Conservation (phyloP, 2,113 vertebrate species). For the Coptodon bakossiorum region DNA sequence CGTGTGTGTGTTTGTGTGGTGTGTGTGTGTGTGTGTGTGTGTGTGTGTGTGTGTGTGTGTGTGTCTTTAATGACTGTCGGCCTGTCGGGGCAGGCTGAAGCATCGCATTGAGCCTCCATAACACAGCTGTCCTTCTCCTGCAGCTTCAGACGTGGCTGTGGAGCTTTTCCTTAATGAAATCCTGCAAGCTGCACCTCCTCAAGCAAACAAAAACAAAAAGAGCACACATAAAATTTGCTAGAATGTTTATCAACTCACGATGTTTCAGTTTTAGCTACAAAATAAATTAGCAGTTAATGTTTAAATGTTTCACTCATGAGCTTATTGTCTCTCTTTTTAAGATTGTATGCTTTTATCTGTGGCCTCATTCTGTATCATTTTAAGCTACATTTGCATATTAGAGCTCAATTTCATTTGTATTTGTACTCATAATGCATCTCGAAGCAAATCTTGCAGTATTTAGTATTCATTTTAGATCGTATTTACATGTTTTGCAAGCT, state of each 20-base stretch:
- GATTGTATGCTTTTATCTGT: not conserved
- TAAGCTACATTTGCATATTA: not conserved
- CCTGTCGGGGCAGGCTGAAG: slow-evolving; percentile 40
- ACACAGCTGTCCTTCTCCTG: slow-evolving; percentile 16
- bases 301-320: not conserved
- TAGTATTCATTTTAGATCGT: not conserved
- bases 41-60: not conserved
- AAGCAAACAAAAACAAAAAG: not conserved
- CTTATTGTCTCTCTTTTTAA: not conserved
- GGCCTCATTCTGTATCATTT: not conserved
- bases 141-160: not conserved
- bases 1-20: not conserved
- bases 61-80: not conserved
- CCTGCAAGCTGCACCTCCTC: not conserved
- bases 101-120: slow-evolving; percentile 8
- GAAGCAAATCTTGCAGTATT: not conserved
- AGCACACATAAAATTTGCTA: not conserved
- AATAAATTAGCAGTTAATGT: not conserved
- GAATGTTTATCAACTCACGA: not conserved
- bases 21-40: fast-evolving
- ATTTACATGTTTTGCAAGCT: not conserved
- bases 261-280: not conserved
- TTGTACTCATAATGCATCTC: not conserved
- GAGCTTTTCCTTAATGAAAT: not conserved
- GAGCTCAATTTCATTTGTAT: not conserved